Evolutionary conservation across 1,140 invertebrate genomes (phyloP).

Genomic region (Rhysida immarginata): DNA sequence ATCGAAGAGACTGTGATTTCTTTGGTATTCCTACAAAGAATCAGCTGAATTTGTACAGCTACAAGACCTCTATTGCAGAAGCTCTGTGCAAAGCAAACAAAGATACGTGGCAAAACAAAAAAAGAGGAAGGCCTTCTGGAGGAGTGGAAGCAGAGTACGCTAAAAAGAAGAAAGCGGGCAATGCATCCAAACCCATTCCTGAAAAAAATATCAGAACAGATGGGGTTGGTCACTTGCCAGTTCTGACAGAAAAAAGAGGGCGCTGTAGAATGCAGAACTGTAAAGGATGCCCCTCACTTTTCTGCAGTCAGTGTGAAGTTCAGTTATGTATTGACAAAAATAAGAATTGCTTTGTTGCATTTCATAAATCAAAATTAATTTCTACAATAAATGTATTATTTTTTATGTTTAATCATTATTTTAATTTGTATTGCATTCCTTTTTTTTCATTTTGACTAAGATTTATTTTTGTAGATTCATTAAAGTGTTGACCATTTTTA

Average conservation of each 20-base stretch:
- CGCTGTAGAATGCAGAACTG: not conserved
- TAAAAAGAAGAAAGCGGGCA: not conserved
- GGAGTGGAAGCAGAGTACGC: not conserved
- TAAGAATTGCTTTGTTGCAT: not conserved
- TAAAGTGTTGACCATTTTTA: too few species aligned
- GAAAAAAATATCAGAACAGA: not conserved
- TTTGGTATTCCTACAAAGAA: not conserved
- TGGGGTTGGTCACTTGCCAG: not conserved
- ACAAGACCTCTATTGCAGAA: not conserved
- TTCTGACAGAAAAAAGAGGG: not conserved
- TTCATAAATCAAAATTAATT: not conserved
- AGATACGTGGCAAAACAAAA: not conserved
- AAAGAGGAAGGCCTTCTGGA: not conserved
- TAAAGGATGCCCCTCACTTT: not conserved
- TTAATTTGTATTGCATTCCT: not conserved
- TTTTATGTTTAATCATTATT: not conserved
- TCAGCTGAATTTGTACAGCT: not conserved
- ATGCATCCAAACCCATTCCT: not conserved
- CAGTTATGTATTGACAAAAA: not conserved
- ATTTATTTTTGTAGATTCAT: too few species aligned
- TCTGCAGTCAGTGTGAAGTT: not conserved
- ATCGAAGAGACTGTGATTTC: conserved; percentile 7
- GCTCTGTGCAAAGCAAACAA: not conserved
- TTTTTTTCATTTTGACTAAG: too few species aligned
- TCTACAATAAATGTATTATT: not conserved